These are phyloP conservation scores for Eubucco bourcierii DNA, from an alignment of 2,113 vertebrate species.

Conservation along the genomic window DNA sequence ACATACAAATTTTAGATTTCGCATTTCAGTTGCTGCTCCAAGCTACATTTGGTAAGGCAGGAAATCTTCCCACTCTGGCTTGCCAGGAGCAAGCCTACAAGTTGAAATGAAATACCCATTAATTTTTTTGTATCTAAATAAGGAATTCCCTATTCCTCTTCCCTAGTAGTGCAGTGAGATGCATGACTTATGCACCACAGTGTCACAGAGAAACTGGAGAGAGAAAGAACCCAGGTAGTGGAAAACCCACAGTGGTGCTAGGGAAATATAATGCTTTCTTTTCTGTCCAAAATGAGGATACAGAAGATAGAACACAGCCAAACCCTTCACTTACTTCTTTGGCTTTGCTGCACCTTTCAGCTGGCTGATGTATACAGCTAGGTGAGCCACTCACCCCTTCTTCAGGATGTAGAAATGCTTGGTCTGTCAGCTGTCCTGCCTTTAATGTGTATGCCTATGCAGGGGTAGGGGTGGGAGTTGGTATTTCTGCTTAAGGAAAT, in stretches of 20 bases:
- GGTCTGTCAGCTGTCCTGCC: neutral
- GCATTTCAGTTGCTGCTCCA: constrained; percentile 6
- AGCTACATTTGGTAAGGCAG: neutral
- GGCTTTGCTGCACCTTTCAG: neutral
- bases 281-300: neutral
- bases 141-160: neutral
- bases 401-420: neutral
- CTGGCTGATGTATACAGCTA: neutral
- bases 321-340: neutral
- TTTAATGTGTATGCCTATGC: neutral
- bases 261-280: neutral
- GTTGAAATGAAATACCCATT: neutral
- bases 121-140: neutral
- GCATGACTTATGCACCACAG: neutral
- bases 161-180: neutral
- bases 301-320: neutral
- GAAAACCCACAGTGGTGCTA: neutral
- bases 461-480: no score
- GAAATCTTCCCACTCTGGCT: constrained; percentile 6
- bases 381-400: neutral
- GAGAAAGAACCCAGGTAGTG: neutral
- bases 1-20: constrained; percentile 28
- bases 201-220: neutral
- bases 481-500: neutral
- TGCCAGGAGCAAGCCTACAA: constrained; percentile 17